These are phyloP conservation scores for Aphrophora alni DNA, from an alignment of 2,888 invertebrate genomes.

Conservation along the genomic window DNA sequence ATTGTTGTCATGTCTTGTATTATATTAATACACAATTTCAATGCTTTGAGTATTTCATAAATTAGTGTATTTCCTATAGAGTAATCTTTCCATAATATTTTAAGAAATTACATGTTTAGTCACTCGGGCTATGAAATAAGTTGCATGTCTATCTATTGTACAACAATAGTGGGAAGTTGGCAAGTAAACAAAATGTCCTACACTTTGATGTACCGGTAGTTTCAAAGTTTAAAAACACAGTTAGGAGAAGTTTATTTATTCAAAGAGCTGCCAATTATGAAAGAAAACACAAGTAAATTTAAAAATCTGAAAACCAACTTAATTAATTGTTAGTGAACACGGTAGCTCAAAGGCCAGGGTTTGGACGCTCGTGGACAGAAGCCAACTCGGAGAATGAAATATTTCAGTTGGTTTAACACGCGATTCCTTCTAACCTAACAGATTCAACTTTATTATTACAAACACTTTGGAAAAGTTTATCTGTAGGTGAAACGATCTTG, in stretches of 20 bases:
- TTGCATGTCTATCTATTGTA: too few species aligned
- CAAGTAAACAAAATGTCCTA: not conserved
- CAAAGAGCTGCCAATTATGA: not conserved
- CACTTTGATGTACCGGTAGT: not conserved
- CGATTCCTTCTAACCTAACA: not conserved
- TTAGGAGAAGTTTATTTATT: not conserved
- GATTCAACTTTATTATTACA: not conserved
- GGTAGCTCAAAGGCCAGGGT: not conserved
- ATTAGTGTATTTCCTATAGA: too few species aligned
- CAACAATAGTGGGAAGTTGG: not conserved
- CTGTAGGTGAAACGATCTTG: too few species aligned
- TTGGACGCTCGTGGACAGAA: not conserved
- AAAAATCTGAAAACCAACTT: not conserved
- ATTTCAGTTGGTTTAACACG: not conserved
- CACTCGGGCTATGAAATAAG: too few species aligned
- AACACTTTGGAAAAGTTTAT: too few species aligned
- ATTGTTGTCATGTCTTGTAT: too few species aligned
- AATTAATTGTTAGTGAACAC: not conserved
- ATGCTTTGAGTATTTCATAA: too few species aligned
- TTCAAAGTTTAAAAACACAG: not conserved
- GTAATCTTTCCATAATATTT: too few species aligned
- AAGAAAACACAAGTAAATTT: conserved; percentile 2
- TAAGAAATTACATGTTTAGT: too few species aligned
- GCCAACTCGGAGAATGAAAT: not conserved
- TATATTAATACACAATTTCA: too few species aligned